Conservation (phyloP, 2,888 invertebrate species). For the Apamea sordens region DNA sequence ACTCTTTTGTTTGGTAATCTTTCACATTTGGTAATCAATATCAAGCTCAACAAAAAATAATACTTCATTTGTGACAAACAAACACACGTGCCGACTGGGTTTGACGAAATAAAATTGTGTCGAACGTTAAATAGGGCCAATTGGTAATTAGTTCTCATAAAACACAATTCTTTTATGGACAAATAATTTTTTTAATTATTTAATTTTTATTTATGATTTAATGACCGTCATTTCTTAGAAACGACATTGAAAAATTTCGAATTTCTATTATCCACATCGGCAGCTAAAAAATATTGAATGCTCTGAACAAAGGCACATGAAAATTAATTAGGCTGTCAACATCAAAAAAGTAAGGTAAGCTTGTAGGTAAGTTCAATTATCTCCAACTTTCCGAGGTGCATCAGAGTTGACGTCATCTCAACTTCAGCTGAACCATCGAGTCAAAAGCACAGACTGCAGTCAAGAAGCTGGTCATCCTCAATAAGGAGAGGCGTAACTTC, state of each 20-base stretch:
- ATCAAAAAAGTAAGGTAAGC: no score
- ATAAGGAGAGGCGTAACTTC: no score
- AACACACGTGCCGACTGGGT: not conserved
- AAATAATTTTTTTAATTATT: not conserved
- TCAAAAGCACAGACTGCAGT: no score
- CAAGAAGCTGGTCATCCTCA: no score
- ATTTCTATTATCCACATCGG: not conserved
- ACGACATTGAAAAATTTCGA: not conserved
- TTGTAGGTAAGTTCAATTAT: no score
- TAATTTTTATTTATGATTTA: no score
- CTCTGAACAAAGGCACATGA: not conserved
- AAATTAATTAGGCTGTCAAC: not conserved
- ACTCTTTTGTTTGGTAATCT: not conserved
- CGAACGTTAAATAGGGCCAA: not conserved
- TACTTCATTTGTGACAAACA: not conserved
- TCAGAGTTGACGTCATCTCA: no score
- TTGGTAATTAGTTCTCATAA: not conserved
- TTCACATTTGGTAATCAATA: not conserved
- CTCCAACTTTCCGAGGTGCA: no score
- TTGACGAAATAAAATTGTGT: not conserved
- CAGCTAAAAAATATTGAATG: not conserved
- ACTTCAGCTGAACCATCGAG: no score
- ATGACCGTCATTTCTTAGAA: not conserved
- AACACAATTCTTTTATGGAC: not conserved
- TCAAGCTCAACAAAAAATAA: constrained; percentile 7